A percentile compares a stretch with the other conserved stretches of the same genome.
Conservation (phyloP, 2,113 vertebrate genomes). For the Lampris megalopsis region DNA sequence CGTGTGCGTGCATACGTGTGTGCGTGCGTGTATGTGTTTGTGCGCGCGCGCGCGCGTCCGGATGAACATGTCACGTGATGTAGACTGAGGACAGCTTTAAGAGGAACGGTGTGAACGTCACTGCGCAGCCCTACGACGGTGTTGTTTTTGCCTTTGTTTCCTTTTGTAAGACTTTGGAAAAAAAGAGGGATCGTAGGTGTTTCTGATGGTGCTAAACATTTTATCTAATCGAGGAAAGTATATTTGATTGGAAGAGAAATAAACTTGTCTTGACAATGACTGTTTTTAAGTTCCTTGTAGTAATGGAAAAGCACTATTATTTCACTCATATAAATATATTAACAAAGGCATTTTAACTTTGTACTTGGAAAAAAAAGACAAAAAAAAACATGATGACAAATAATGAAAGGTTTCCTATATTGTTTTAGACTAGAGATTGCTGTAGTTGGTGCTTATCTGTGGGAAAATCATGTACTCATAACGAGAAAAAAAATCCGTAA, state of each 20-base stretch:
- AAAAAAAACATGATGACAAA: slow-evolving; percentile 71
- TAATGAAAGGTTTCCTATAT: slow-evolving; percentile 89
- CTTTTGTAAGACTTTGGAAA: slow-evolving; percentile 70
- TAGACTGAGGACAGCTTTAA: slow-evolving; percentile 74
- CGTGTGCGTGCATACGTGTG: neutral
- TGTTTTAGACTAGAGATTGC: slow-evolving; percentile 99
- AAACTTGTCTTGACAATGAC: slow-evolving; percentile 93
- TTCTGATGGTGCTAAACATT: slow-evolving; percentile 97
- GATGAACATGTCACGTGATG: slow-evolving; percentile 72
- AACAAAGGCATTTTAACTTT: slow-evolving; percentile 99
- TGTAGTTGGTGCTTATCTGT: slow-evolving; percentile 98
- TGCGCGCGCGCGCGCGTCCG: slow-evolving; percentile 65
- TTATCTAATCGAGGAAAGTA: slow-evolving; percentile 94
- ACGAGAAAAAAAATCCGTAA: slow-evolving; percentile 87
- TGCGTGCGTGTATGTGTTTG: neutral
- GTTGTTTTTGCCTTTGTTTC: slow-evolving; percentile 68
- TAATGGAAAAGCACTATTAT: slow-evolving; percentile 94
- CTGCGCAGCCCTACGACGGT: slow-evolving; percentile 88
- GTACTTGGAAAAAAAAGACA: slow-evolving; percentile 93
- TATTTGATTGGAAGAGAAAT: slow-evolving; percentile 88
- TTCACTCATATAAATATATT: slow-evolving; percentile 96
- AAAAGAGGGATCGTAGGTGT: slow-evolving; percentile 88
- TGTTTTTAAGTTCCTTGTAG: slow-evolving; percentile 94
- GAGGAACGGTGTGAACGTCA: slow-evolving; percentile 79
- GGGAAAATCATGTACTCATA: slow-evolving; percentile 90